Percentiles rank a stretch among this genome's conserved stretches.
Conservation (phyloP, 1,140 invertebrate species). For the Panagrolaimus sp. region DNA sequence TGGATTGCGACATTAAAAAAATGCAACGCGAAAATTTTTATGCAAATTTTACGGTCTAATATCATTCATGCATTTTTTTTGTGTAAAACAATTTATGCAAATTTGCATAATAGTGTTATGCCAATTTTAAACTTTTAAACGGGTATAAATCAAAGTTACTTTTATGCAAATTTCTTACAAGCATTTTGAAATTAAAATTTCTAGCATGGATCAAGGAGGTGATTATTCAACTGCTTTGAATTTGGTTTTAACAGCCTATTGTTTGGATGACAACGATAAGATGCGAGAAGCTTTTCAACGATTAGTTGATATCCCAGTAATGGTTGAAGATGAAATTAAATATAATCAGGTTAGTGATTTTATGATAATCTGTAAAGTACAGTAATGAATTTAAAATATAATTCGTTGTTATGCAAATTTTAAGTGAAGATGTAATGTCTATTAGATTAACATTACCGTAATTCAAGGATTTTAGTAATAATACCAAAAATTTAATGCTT, state of each 20-base stretch:
- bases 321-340: slow-evolving; percentile 22
- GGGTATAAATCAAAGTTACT: too few species aligned
- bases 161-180: too few species aligned
- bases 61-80: too few species aligned
- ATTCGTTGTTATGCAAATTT: slow-evolving; percentile 8
- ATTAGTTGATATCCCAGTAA: slow-evolving; percentile 74
- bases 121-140: too few species aligned
- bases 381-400: slow-evolving; percentile 39
- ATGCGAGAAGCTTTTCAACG: slow-evolving; percentile 87
- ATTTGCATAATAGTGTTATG: too few species aligned
- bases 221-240: slow-evolving; percentile 83
- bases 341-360: slow-evolving; percentile 62
- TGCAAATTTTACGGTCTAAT: too few species aligned
- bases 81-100: too few species aligned
- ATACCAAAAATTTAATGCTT: slow-evolving; percentile 61
- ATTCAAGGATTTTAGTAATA: slow-evolving; percentile 59
- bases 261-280: slow-evolving; percentile 83
- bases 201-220: slow-evolving; percentile 68
- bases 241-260: slow-evolving; percentile 84
- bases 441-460: slow-evolving; percentile 25
- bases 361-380: slow-evolving; percentile 64
- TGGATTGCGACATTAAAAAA: too few species aligned
- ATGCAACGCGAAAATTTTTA: too few species aligned
- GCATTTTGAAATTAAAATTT: not conserved
- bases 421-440: slow-evolving; percentile 21